Conservation (phyloP, 2,888 invertebrate species). For the Thumatha senex region DNA sequence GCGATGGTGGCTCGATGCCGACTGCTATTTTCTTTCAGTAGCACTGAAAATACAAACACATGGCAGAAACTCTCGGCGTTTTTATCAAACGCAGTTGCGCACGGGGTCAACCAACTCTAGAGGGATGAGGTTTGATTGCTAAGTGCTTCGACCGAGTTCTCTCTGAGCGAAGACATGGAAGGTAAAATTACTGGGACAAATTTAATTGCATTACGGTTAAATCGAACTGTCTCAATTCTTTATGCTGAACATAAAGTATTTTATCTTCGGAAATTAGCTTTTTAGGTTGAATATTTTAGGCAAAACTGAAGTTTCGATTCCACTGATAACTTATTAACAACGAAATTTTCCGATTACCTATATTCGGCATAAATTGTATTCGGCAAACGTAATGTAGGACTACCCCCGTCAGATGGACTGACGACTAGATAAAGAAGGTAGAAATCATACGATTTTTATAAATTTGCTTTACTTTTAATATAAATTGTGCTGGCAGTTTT, state of each 20-base stretch:
- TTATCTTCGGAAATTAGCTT: not conserved
- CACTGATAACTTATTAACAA: too few relatives aligned
- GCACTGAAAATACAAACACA: conserved; percentile 66
- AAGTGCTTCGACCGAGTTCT: conserved; percentile 41
- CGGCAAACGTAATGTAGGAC: too few relatives aligned
- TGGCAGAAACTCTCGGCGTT: conserved; percentile 58
- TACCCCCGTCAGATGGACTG: too few relatives aligned
- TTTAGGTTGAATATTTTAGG: not conserved
- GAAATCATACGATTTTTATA: too few relatives aligned
- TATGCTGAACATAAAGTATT: not conserved
- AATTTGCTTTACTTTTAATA: too few relatives aligned
- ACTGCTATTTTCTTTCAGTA: conserved; percentile 60
- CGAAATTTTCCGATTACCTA: too few relatives aligned
- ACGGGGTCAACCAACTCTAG: conserved; percentile 67
- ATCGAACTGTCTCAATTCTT: not conserved
- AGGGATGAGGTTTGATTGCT: conserved; percentile 55
- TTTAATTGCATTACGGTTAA: conserved; percentile 21
- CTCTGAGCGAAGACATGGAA: conserved; percentile 10
- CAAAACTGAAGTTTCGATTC: not conserved
- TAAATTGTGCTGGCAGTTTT: too few relatives aligned
- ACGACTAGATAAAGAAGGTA: too few relatives aligned
- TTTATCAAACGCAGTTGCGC: conserved; percentile 63
- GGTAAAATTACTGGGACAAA: conserved; percentile 22
- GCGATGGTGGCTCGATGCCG: conserved; percentile 53
- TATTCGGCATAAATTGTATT: too few relatives aligned